Percentiles rank a stretch among this genome's conserved stretches.
phyloP scores from a whole-genome alignment of 2,797 vertebrate genomes.

The Pangasius larnaudii region DNA sequence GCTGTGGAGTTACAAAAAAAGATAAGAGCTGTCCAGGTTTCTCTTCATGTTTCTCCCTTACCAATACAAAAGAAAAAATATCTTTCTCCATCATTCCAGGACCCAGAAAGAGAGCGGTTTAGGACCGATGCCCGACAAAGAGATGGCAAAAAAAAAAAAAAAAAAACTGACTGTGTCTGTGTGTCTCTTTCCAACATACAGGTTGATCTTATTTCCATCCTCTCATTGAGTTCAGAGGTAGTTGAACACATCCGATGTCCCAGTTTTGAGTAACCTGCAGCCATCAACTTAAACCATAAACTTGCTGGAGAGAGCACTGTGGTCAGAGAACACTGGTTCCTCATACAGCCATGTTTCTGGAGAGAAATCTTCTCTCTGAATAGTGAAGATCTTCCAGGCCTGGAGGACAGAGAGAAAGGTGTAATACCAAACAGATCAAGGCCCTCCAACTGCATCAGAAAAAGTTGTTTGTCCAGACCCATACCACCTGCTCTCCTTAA shows the following conservation, averaged over 20 bases:
- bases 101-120: background rate
- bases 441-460: background rate
- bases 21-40: background rate
- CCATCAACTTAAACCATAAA: background rate
- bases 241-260: background rate
- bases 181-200: background rate
- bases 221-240: background rate
- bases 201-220: background rate
- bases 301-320: background rate
- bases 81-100: background rate
- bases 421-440: background rate
- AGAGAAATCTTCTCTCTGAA: no score
- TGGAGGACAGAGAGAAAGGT: background rate
- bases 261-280: background rate
- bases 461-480: background rate
- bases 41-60: background rate
- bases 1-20: background rate
- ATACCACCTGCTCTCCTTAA: background rate
- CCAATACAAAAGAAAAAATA: background rate
- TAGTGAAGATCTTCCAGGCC: background rate
- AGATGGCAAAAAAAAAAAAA: background rate
- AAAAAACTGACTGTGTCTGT: background rate
- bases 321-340: background rate
- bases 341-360: background rate
- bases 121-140: background rate